Base-by-base conservation (phyloP, 1,140 invertebrate species). In the Oedothorax gibbosus region DNA sequence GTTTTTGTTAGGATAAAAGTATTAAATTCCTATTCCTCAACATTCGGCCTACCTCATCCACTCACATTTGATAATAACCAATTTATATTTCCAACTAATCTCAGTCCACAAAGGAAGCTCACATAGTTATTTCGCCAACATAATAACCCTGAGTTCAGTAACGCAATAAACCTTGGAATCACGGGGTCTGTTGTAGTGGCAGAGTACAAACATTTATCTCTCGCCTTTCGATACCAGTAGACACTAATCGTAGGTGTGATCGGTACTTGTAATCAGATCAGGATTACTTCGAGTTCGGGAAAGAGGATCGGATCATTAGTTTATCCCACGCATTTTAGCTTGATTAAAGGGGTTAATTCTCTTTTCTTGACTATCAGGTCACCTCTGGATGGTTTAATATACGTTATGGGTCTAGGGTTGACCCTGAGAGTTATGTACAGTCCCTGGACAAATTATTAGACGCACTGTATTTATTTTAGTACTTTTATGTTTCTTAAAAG, bases 191-290 rank as follows among this genome's bases (percentile, higher is more conserved):
- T 71, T 71, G 20, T 35, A 71, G 51, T 71, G 54, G 50, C 18
- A 54, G 18, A n/a, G 50, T 71, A 51, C n/a, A 71, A 71, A 71
- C 69, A 71, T 71, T 71, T 71, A 71, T 71, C 69, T 71, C 54
- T 35, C 54, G 15, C 69, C n/a, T 35, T 71, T 35, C 69, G 7
- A 53, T 71, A 12, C 12, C n/a, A 71, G 50, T n/a, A 53, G 69
- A 71, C 49, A 71, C 50, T 71, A 71, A 71, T 71, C 50, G 69
- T 71, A 71, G 69, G 69, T 51, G 69, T 71, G 69, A 71, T 71
- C 69, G 20, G 50, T 51, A 71, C 50, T 71, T 15, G 49, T 71
- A 71, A 71, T 71, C 69, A 71, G 69, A 71, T 71, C 50, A 53
- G 12, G 69, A 71, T 71, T 71, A 18, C 69, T 21, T 71, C 20